Base-by-base conservation (phyloP, 2,888 invertebrate genomes). In the Trisateles emortualis region DNA sequence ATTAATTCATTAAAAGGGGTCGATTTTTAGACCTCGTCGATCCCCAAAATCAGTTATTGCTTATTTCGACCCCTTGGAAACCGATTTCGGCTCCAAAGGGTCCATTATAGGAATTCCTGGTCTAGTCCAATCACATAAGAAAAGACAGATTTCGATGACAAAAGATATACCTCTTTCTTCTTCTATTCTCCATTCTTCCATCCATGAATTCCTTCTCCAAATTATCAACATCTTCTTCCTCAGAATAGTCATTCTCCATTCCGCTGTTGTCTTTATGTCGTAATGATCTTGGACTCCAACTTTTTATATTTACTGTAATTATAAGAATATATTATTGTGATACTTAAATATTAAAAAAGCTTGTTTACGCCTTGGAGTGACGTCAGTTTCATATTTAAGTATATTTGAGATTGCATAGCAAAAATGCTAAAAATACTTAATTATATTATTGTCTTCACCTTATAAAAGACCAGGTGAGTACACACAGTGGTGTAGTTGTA, bases 161-260 rank as follows among this genome's bases (percentile, higher is more conserved):
- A n/a, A n/a, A n/a, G n/a, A n/a, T n/a, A n/a, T 26, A 65, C 68
- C 68, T 67, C 55, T 69, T 69, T 45, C 54, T 64, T 4, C 68
- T 58, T 8, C 33, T 70, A n/a, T 42, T 63, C 30, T 60, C 53
- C 5, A 26, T 17, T 43, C 47, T 44, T 30, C 46, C 33, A 0
- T 55, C 48, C 0, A 1, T 11, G 0, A 5, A 6, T 14, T 67
- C 71, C 0, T 30, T 63, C 36, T 70, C 70, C 0, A 53, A 4
- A 5, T 45, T 44, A 3, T 70, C 54, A n/a, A 38, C n/a, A 3
- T 67, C 63, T 35, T 70, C 71, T 17, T 68, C 67, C 0, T 56
- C 71, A 16, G 71, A 67, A 39, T 68, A 70, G 19, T 68, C 68
- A 4, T 53, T 38, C 36, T 67, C 68, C 49, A 63, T 52, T 8